Base-by-base conservation (phyloP, 2,888 invertebrate species). In the Tenthredo scrophulariae region DNA sequence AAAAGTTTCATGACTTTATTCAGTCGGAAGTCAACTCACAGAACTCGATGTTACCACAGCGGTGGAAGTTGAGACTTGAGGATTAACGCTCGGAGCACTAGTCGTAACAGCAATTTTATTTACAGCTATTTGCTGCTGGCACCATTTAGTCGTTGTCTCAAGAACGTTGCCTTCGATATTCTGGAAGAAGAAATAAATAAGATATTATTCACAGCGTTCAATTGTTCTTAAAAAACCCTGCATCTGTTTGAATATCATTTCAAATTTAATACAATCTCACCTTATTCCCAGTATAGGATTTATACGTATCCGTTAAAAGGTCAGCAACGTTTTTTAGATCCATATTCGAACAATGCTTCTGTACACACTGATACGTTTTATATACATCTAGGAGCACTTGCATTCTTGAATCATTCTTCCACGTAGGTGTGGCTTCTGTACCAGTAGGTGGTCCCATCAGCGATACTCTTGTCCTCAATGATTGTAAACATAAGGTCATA, bases 121-220 rank as follows among this genome's bases (percentile, higher is more conserved):
- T 0, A 94, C 93, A 33, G 95, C 93, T 85, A 95, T 94, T 87
- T 96, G 94, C 89, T 95, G 95, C 87, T 96, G 95, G 89, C 97
- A 97, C 89, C 96, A 96, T 91, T 96, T 97, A 87, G 96, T 94
- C 77, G 96, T 97, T 58, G 96, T 92, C 88, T 97, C 97, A 6
- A 96, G 93, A 13, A 95, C 93, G 90, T 96, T 96, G 85, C 94
- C 96, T 88, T 96, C 96, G 13, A 95, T 94, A 74, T 93, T 90
- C 93, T 94, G 77, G n/a, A 84, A 87, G 85, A 84, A 79, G 0
- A 29, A 77, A 82, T 67, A 80, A 26, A n/a, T 74, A 75, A 84
- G 15, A 50, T 29, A 33, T 50, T 29, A 22, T 26, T 40, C 6
- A 65, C 22, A 85, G 77, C 72, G 15, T 72, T 46, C 65, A 77